Base-by-base conservation (phyloP, 2,888 invertebrate genomes). In the Therioaphis trifolii region DNA sequence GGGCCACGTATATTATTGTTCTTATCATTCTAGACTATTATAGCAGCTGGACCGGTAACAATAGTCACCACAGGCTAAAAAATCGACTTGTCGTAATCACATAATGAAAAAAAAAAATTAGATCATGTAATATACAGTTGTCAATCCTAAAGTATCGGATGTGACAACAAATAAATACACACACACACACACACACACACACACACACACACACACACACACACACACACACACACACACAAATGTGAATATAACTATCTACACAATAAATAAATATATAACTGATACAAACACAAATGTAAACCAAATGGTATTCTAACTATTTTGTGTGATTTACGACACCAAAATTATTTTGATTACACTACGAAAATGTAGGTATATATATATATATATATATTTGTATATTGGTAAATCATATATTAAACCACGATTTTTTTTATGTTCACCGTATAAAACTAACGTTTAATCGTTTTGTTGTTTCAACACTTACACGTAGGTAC, bases 1-100 rank as follows among this genome's bases (percentile, higher is more conserved):
- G 71, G 72, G 71, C 69, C 72, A 49, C 61, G 27, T 27, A 63
- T 72, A 74, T 43, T 35, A 82, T 82, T 82, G 82, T 82, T 82
- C 82, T 82, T 74, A 74, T 82, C 82, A 63, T 4, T 24, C 15
- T 24, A 11, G 29, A 24, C 63, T 40, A 63, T 74, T 63, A 74
- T 66, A 43, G 79, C 27, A 15, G 40, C 7, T 1, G 49, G 21
- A 55, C 43, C 40, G 27, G 40, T 74, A 75, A 68, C 27, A 15
- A n/a, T 40, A 40, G 35, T 76, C 40, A 61, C 61, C 46, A 24
- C n/a, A n/a, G 63, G 43, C 52, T 74, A 15, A 76, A 18, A 69
- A 72, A 55, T 35, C 12, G 43, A 74, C 74, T 84, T 84, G 75
- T 84, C 68, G 58, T 77, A 68, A 77, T 55, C 29, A n/a, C 15